phyloP scores from a whole-genome alignment of 2,888 invertebrate species.

The Campoplex nolae region DNA sequence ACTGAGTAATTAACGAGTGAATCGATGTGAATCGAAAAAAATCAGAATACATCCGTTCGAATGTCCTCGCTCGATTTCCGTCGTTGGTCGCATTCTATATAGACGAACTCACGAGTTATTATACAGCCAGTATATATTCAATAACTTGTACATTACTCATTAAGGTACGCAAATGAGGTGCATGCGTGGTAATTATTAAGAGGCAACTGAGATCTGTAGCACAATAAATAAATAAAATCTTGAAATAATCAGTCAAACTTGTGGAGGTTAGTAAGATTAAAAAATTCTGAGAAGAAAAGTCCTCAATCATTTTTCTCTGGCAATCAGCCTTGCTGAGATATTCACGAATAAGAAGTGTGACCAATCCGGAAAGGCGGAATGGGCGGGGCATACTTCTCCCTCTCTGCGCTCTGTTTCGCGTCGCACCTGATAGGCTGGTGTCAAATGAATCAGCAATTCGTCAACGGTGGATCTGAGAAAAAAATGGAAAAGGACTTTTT shows the following conservation, averaged over 20 bases:
- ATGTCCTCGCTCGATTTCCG: conserved; percentile 41
- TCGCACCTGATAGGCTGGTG: background rate
- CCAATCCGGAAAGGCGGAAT: background rate
- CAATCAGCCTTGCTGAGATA: background rate
- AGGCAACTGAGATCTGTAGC: background rate
- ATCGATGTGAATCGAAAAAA: conserved; percentile 27
- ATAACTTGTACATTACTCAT: conserved; percentile 20
- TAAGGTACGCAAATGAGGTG: background rate
- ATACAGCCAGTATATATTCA: conserved; percentile 1
- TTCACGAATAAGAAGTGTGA: background rate
- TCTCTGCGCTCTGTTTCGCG: background rate
- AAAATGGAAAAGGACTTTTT: conserved; percentile 3
- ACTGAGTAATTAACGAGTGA: conserved; percentile 17
- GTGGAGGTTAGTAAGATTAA: background rate
- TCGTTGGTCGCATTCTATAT: background rate
- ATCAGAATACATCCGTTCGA: conserved; percentile 11
- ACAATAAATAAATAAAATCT: conserved; percentile 9
- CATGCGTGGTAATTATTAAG: conserved; percentile 11
- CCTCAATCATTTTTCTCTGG: background rate
- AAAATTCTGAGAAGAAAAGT: conserved; percentile 1
- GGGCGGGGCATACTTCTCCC: background rate
- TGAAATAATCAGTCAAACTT: conserved; percentile 1
- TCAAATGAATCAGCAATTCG: background rate
- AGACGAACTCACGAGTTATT: conserved; percentile 3
- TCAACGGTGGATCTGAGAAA: background rate